Base-by-base conservation (phyloP, 2,888 invertebrate species). In the Gonocerus acuteangulatus region DNA sequence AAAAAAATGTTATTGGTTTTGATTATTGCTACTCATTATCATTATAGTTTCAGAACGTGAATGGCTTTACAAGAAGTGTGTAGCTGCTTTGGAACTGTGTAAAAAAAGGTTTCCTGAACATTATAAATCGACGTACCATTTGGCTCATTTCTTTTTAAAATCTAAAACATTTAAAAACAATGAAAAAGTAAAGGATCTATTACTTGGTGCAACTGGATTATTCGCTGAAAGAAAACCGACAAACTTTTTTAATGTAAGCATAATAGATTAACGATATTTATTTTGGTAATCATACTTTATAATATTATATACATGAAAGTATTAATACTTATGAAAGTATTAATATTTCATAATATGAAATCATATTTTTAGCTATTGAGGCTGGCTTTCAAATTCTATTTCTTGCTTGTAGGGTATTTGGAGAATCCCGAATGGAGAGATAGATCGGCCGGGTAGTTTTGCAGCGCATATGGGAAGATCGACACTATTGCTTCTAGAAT, bases 391-490 rank as follows among this genome's bases (percentile, higher is more conserved):
- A n/a, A n/a, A n/a, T n/a, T n/a, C n/a, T n/a, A n/a, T n/a, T n/a
- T n/a, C n/a, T n/a, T n/a, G n/a, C n/a, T 57, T 52, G 44, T 36
- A 87, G 85, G 88, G 93, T 49, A 86, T 95, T 61, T 95, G 95
- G 95, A 81, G 92, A 68, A 91, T 93, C 72, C 94, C 93, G 0
- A 81, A 85, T 1, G 82, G 82, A 62, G 95, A 96, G 78, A 87
- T 95, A 44, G 95, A 95, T 72, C 80, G 95, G 64, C 86, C 92
- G 0, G 95, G 95, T 2, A 89, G 91, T 66, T 89, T 96, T 72
- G 86, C 91, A 0, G 86, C 90, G 34, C 95, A 95, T 72, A 89
- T 95, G 85, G 87, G 86, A 66, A 83, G 90, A 62, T 89, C 89
- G 67, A 84, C 93, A 1, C 79, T 84, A 19, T 81, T 95, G 32